phyloP scores from a whole-genome alignment of 2,797 vertebrate species.

The Mus caroli region DNA sequence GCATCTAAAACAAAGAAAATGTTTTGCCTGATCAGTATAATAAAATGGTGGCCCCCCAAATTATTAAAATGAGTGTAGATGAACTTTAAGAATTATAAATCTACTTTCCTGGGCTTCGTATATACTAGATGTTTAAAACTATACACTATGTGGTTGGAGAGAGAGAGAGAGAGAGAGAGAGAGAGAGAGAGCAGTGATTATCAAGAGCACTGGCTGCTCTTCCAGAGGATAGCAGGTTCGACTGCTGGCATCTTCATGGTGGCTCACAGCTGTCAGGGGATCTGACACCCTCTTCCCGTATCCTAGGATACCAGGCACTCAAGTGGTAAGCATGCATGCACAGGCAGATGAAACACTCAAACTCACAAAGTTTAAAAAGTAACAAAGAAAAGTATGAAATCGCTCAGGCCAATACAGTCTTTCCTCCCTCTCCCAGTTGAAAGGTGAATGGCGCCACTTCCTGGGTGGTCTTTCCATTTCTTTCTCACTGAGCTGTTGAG shows the following conservation, averaged over 20 bases:
- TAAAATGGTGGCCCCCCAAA: constrained; percentile 31
- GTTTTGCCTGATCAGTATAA: neutral
- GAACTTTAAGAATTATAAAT: constrained; percentile 28
- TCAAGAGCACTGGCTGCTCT: neutral
- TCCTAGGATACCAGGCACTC: neutral
- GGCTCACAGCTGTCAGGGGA: neutral
- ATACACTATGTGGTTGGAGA: neutral
- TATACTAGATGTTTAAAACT: neutral
- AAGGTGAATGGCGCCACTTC: neutral
- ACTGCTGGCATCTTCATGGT: neutral
- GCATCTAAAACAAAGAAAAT: neutral
- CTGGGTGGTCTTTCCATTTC: neutral
- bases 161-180: too few species aligned
- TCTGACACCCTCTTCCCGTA: too few species aligned
- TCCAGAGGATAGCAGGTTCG: neutral
- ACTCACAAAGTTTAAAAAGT: neutral
- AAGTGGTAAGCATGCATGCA: neutral
- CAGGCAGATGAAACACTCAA: neutral
- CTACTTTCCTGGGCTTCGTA: neutral
- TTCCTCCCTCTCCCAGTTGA: neutral
- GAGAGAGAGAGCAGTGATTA: neutral
- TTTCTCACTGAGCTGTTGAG: neutral
- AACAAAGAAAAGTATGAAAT: neutral
- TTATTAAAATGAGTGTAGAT: neutral
- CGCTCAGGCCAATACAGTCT: neutral